These are phyloP conservation scores for Leucoraja ocellata DNA, from an alignment of 2,797 vertebrate genomes.

Conservation along the genomic window DNA sequence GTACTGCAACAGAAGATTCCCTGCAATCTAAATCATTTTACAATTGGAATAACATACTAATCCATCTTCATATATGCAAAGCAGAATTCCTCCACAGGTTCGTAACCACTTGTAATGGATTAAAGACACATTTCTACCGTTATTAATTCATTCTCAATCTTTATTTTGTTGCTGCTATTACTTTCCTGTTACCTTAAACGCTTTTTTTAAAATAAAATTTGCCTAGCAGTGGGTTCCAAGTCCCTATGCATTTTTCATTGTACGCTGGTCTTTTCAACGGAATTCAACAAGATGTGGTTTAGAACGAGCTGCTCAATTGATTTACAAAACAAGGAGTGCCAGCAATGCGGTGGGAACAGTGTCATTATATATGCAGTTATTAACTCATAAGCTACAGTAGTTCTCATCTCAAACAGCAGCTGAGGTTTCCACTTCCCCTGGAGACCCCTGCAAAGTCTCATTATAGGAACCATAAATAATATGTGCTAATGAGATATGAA, in stretches of 20 bases:
- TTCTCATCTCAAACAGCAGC: constrained; percentile 93
- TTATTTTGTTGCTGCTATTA: constrained; percentile 44
- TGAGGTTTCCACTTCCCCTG: constrained; percentile 67
- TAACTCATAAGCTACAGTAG: constrained; percentile 98
- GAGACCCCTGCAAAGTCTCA: constrained; percentile 68
- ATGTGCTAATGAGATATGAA: constrained; percentile 93
- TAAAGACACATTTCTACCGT: constrained; percentile 46
- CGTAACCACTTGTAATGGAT: constrained; percentile 49
- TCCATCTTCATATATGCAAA: constrained; percentile 55
- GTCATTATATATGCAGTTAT: constrained; percentile 95
- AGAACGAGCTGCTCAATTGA: constrained; percentile 61
- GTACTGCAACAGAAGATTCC: constrained; percentile 51
- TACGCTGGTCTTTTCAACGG: constrained; percentile 47
- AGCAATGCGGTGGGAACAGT: constrained; percentile 82
- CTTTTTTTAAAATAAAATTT: constrained; percentile 40
- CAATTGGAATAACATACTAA: constrained; percentile 56
- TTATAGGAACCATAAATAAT: constrained; percentile 95
- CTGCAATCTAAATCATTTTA: constrained; percentile 57
- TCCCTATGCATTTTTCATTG: constrained; percentile 45
- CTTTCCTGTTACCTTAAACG: constrained; percentile 41
- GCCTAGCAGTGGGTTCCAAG: background rate
- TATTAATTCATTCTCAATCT: constrained; percentile 42
- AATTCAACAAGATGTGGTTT: constrained; percentile 46
- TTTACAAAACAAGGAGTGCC: constrained; percentile 68
- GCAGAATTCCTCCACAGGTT: constrained; percentile 39